Base-by-base conservation (phyloP, 2,888 invertebrate species). In the Chrysodeixis includens region DNA sequence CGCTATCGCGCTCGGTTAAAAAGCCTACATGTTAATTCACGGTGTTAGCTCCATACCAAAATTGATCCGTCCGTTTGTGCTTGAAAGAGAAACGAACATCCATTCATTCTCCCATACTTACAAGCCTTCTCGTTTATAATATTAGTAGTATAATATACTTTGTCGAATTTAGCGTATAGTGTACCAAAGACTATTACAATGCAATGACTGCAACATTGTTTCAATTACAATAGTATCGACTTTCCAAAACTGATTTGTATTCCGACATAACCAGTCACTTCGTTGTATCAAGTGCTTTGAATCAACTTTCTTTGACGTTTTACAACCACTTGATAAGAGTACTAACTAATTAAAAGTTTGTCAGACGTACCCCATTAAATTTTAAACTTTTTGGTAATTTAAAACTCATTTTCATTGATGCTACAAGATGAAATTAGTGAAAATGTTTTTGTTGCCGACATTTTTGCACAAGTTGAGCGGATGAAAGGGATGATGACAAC, bases 401-500 rank as follows among this genome's bases (percentile, higher is more conserved):
- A 66, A 68, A 62, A 62, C 54, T 63, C 16, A 56, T 53, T 69
- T 66, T 57, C 46, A 64, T 59, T 16, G 49, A 55, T 49, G 18
- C 9, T 56, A 56, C 44, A 66, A 51, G 12, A 40, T 40, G 22
- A 65, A 63, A 73, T 73, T 56, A 20, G 30, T 58, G 16, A 53
- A 62, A 32, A 26, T 57, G 44, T 63, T 76, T 72, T 69, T 79
- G 64, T 22, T 8, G 20, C 4, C 46, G 26, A 54, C 20, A 61
- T 67, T 66, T 74, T 73, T 59, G 54, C 20, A 53, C 30, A 66
- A 78, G 46, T 61, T 66, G 77, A 81, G 76, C 69, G 68, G 73
- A 72, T 84, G 82, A 87, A 75, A 77, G 69, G 81, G 81, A 70
- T 70, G 72, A 78, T 67, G 26, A n/a, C n/a, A n/a, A n/a, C n/a